phyloP scores from a whole-genome alignment of 2,888 invertebrate species.

The Phaonia tiefii region DNA sequence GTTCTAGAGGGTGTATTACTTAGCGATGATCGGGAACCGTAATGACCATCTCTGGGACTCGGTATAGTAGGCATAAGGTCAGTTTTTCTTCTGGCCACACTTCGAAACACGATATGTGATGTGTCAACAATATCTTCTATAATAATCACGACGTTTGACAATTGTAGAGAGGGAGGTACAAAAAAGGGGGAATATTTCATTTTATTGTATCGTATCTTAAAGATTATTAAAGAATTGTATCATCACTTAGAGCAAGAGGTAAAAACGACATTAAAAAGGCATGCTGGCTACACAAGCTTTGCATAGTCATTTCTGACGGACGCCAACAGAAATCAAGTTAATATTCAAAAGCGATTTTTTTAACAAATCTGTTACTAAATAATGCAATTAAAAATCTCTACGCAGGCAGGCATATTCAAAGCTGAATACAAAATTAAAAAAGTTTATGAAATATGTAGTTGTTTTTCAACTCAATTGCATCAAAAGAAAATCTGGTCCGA shows the following conservation, averaged over 20 bases:
- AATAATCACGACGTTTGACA: no score
- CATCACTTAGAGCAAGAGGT: slow-evolving; percentile 23
- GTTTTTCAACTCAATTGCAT: no score
- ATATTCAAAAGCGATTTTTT: slow-evolving; percentile 17
- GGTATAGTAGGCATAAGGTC: slow-evolving; percentile 95
- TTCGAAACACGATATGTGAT: slow-evolving; percentile 86
- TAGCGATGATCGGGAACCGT: slow-evolving; percentile 81
- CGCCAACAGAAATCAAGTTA: slow-evolving; percentile 2
- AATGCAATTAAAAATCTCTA: not conserved
- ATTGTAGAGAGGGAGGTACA: slow-evolving; percentile 1
- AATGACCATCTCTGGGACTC: slow-evolving; percentile 84
- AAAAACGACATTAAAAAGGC: slow-evolving; percentile 30
- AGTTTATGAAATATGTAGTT: not conserved
- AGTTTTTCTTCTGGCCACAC: slow-evolving; percentile 92
- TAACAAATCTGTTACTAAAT: not conserved
- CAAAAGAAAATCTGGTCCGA: no score
- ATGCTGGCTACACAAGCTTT: slow-evolving; percentile 35
- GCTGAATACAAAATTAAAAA: not conserved
- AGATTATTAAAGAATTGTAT: slow-evolving; percentile 11
- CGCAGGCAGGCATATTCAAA: slow-evolving; percentile 30
- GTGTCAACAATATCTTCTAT: slow-evolving; percentile 80
- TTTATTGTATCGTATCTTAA: slow-evolving; percentile 49
- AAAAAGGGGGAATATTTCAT: slow-evolving; percentile 54
- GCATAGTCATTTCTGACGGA: not conserved
- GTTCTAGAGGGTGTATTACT: slow-evolving; percentile 80